Evolutionary conservation across 1,140 invertebrate genomes (phyloP).

Genomic region (Onthophagus taurus): DNA sequence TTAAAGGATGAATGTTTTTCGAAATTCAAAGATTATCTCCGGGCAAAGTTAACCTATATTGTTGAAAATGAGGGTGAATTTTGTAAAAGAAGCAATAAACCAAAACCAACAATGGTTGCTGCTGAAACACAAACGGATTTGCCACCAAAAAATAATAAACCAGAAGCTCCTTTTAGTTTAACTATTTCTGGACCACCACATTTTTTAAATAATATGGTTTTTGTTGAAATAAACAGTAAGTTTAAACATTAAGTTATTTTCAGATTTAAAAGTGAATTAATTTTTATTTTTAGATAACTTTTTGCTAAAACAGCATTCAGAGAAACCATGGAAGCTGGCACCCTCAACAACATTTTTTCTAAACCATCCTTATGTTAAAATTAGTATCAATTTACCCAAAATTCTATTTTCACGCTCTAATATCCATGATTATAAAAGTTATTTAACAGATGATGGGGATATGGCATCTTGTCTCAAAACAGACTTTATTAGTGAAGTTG

Average conservation of each 20-base stretch:
- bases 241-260: neutral
- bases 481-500: neutral
- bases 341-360: slow-evolving; percentile 1
- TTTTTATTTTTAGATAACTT: neutral
- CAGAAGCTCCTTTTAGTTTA: slow-evolving; percentile 3
- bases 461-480: neutral
- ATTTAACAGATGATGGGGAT: slow-evolving; percentile 6
- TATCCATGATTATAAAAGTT: slow-evolving; percentile 4
- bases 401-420: slow-evolving; percentile 1
- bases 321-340: neutral
- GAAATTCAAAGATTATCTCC: slow-evolving; percentile 3
- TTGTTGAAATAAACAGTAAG: slow-evolving; percentile 7
- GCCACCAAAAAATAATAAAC: neutral
- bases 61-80: neutral
- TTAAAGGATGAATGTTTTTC: neutral
- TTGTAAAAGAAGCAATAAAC: neutral
- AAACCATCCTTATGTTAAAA: slow-evolving; percentile 3
- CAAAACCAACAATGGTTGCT: neutral
- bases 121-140: neutral
- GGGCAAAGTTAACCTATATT: neutral
- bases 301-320: slow-evolving; percentile 2
- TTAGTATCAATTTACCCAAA: neutral
- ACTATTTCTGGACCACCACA: neutral
- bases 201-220: slow-evolving; percentile 11
- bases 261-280: neutral